Evolutionary conservation across 2,797 vertebrate genomes (phyloP).

Genomic region (Menidia menidia): DNA sequence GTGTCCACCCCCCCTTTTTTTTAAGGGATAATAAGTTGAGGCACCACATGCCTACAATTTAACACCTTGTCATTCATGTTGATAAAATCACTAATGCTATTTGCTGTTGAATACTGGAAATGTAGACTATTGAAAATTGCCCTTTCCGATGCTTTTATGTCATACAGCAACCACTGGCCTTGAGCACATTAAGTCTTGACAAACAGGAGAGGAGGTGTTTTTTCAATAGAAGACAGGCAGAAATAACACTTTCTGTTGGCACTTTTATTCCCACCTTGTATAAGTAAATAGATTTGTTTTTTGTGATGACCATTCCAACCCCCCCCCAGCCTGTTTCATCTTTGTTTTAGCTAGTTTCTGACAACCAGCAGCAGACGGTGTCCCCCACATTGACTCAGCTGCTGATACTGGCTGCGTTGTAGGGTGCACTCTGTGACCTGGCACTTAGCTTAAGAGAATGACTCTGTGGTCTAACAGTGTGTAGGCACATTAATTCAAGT

Average conservation of each 20-base stretch:
- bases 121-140: slow-evolving; percentile 41
- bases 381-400: slow-evolving; percentile 25
- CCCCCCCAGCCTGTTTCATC: slow-evolving; percentile 4
- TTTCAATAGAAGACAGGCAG: slow-evolving; percentile 7
- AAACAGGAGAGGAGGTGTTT: not conserved
- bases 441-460: slow-evolving; percentile 8
- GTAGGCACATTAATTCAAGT: slow-evolving; percentile 24
- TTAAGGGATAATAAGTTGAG: no score
- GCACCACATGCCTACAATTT: no score
- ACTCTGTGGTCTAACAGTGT: slow-evolving; percentile 18
- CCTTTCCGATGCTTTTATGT: slow-evolving; percentile 49
- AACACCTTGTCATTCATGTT: no score
- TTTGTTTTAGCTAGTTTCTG: slow-evolving; percentile 21
- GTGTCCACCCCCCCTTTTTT: no score
- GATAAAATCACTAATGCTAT: no score
- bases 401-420: slow-evolving; percentile 28
- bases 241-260: slow-evolving; percentile 2
- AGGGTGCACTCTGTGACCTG: slow-evolving; percentile 34
- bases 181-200: slow-evolving; percentile 26
- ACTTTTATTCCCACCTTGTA: not conserved
- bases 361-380: slow-evolving; percentile 24
- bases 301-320: not conserved
- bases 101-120: slow-evolving; percentile 33
- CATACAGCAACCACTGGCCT: slow-evolving; percentile 24
- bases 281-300: slow-evolving; percentile 11